Base-by-base conservation (phyloP, 1,140 invertebrate species). In the Catajapyx aquilonaris region DNA sequence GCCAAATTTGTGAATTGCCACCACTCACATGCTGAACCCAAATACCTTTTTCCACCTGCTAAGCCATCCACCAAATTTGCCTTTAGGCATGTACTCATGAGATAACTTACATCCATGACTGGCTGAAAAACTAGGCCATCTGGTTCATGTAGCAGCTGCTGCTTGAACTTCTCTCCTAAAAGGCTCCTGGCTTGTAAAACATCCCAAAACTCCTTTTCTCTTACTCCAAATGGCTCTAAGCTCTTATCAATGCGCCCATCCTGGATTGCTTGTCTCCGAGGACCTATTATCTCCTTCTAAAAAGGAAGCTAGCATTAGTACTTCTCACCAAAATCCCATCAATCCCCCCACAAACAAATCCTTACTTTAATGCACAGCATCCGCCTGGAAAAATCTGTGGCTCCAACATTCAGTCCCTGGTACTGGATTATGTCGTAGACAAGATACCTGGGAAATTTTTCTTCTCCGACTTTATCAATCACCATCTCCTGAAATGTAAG, bases 61-160 rank as follows among this genome's bases (percentile, higher is more conserved):
- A n/a, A n/a, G n/a, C n/a, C n/a, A n/a, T n/a, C n/a, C n/a, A n/a
- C n/a, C n/a, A n/a, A n/a, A n/a, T n/a, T n/a, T n/a, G n/a, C n/a
- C n/a, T n/a, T n/a, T n/a, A n/a, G n/a, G n/a, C n/a, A n/a, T n/a
- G n/a, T n/a, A n/a, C n/a, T n/a, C n/a, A n/a, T n/a, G n/a, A n/a
- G n/a, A n/a, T n/a, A n/a, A 22, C 50, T 52, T 52, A 76, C 73
- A 47, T 85, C 76, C 43, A 70, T 66, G 0, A 76, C 68, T 1
- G 95, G 95, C 54, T 99, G 94, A 54, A 97, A 99, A 48, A 99
- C 91, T 0, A 98, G 62, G 31, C 95, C 95, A 56, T 99, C 95
- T 0, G 93, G 88, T 58, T 97, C 88, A 52, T 99, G 95, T 16
- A 69, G 65, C 2, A 98, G 57, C 34, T 76, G 68, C 42, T 73